Percentiles rank a stretch among this genome's conserved stretches.
These are phyloP conservation scores for Cheirogaleus medius DNA, from an alignment of 2,113 vertebrate species.

Conservation along the genomic window DNA sequence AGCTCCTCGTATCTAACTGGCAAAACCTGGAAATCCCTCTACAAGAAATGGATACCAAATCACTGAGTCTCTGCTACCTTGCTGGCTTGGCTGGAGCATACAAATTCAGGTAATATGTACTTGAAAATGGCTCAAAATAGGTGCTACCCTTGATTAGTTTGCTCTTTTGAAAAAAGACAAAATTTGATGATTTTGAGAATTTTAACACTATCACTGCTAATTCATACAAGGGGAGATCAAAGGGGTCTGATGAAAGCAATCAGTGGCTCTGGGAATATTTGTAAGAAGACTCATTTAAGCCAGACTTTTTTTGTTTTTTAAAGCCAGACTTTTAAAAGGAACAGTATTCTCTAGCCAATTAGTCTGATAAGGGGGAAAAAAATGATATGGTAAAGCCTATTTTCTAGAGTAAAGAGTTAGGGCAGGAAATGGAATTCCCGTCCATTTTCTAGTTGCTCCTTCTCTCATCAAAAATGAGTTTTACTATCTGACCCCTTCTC, in stretches of 20 bases:
- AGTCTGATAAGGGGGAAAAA: background rate
- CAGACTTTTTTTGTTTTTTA: background rate
- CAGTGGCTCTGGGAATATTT: background rate
- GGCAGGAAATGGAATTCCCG: background rate
- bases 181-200: background rate
- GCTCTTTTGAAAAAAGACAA: constrained; percentile 1
- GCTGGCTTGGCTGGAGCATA: background rate
- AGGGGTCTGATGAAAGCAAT: background rate
- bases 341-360: background rate
- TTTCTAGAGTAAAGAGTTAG: constrained; percentile 29
- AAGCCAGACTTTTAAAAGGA: background rate
- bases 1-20: background rate
- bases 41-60: constrained; percentile 9
- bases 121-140: constrained; percentile 20
- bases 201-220: constrained; percentile 33
- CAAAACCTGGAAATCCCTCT: background rate
- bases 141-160: background rate
- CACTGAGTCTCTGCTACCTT: background rate
- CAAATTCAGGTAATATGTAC: background rate
- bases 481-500: background rate
- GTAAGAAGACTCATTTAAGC: background rate
- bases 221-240: background rate
- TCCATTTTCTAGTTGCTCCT: background rate
- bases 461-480: constrained; percentile 42
- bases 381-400: background rate